A percentile compares a stretch with the other conserved stretches of the same genome.
Conservation (phyloP, 2,113 vertebrate species). For the Ciconia boyciana region DNA sequence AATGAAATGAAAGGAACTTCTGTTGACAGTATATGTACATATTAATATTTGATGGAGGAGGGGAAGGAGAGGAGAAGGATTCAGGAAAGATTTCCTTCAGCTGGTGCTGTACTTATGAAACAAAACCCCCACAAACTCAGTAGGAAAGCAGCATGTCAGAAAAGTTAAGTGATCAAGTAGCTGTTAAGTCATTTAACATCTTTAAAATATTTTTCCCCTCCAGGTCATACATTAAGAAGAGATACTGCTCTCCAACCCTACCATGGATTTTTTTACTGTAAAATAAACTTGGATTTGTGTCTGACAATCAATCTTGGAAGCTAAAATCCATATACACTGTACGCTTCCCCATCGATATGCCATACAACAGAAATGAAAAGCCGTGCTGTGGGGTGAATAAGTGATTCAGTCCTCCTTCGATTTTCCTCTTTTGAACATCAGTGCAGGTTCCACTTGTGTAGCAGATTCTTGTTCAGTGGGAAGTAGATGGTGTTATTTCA, state of each 20-base stretch:
- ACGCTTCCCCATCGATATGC: rapidly evolving
- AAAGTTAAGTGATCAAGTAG: not conserved
- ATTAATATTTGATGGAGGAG: not conserved
- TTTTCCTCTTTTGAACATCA: not conserved
- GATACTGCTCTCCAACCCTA: not conserved
- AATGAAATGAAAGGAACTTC: not conserved
- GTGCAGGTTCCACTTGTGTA: not conserved
- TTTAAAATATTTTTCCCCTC: not conserved
- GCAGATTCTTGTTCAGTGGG: not conserved
- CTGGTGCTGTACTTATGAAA: not conserved
- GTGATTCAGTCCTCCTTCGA: not conserved
- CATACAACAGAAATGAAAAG: not conserved
- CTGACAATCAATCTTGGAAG: not conserved
- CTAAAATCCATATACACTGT: not conserved
- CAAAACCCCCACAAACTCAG: not conserved
- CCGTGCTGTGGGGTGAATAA: not conserved
- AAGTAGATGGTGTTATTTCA: not conserved
- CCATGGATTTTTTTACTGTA: not conserved
- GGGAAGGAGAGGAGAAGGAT: not conserved
- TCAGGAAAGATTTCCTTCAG: not conserved
- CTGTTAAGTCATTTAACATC: not conserved
- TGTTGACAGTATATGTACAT: not conserved
- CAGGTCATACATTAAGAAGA: not conserved
- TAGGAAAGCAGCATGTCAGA: not conserved
- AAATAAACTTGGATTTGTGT: not conserved